Evolutionary conservation across 2,797 vertebrate genomes (phyloP).

Genomic region (Cynopterus sphinx): DNA sequence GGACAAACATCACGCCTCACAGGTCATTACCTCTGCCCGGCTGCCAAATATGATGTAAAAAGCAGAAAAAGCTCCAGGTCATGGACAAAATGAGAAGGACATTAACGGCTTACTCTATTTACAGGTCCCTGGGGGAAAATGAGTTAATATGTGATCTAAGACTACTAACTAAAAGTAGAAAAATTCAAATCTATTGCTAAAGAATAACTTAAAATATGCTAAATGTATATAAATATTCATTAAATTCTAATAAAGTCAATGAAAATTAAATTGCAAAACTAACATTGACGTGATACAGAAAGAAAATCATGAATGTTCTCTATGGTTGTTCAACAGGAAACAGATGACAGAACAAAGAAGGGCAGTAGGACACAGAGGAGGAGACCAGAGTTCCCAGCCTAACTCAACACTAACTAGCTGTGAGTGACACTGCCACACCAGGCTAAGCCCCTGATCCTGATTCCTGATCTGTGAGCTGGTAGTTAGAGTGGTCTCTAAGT

Average conservation of each 20-base stretch:
- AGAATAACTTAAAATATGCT: background rate
- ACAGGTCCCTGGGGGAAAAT: background rate
- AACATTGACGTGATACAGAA: background rate
- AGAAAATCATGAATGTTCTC: background rate
- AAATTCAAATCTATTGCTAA: background rate
- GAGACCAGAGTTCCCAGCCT: rapidly evolving
- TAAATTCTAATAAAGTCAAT: background rate
- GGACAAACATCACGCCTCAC: constrained; percentile 6
- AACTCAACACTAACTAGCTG: too few species aligned
- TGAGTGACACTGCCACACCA: background rate
- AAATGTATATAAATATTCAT: background rate
- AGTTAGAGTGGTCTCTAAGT: background rate
- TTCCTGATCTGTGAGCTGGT: background rate
- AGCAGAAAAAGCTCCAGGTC: constrained; percentile 27
- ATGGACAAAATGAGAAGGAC: constrained; percentile 32
- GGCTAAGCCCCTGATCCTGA: background rate
- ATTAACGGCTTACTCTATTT: background rate
- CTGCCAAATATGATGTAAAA: constrained; percentile 43
- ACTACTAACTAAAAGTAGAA: background rate
- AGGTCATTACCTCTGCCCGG: constrained; percentile 23
- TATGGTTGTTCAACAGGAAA: background rate
- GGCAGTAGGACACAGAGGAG: rapidly evolving
- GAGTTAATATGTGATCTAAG: background rate
- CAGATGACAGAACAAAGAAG: background rate
- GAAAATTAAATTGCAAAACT: background rate